Evolutionary conservation across 2,888 invertebrate species (phyloP).

Genomic region (Tryphoninae sp.): DNA sequence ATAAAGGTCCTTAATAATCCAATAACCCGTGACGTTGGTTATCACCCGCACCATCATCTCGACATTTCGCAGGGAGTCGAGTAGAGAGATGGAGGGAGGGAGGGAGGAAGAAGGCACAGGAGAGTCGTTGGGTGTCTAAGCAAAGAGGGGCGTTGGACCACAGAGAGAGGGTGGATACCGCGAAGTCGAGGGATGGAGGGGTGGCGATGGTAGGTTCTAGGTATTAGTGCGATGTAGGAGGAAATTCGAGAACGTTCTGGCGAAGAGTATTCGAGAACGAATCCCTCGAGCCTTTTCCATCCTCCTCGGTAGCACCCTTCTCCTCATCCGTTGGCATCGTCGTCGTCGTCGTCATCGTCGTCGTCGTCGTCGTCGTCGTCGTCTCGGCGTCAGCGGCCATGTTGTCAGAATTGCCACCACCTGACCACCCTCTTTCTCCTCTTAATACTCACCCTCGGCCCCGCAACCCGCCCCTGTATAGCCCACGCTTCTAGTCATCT

Average conservation of each 20-base stretch:
- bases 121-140: constrained; percentile 73
- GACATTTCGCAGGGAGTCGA: constrained; percentile 16
- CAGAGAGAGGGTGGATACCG: constrained; percentile 57
- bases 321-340: constrained; percentile 70
- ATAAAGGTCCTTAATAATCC: constrained; percentile 80
- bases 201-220: constrained; percentile 32
- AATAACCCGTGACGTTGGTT: constrained; percentile 73
- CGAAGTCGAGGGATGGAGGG: constrained; percentile 24
- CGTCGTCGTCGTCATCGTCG: constrained; percentile 53
- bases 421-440: constrained; percentile 78
- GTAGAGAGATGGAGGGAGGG: constrained; percentile 25
- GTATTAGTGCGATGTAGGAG: constrained; percentile 14
- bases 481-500: constrained; percentile 79
- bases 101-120: constrained; percentile 41
- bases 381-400: constrained; percentile 77
- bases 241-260: constrained; percentile 50
- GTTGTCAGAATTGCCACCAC: constrained; percentile 81
- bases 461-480: constrained; percentile 33
- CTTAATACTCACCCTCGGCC: constrained; percentile 75
- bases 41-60: constrained; percentile 26
- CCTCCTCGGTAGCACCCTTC: constrained; percentile 60
- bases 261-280: constrained; percentile 46
- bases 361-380: constrained; percentile 59
- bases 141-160: constrained; percentile 69
- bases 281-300: constrained; percentile 63